Evolutionary conservation across 2,888 invertebrate species (phyloP), one percentile per base, ranked within the genome.

Genomic region (Escarpia spicata): DNA sequence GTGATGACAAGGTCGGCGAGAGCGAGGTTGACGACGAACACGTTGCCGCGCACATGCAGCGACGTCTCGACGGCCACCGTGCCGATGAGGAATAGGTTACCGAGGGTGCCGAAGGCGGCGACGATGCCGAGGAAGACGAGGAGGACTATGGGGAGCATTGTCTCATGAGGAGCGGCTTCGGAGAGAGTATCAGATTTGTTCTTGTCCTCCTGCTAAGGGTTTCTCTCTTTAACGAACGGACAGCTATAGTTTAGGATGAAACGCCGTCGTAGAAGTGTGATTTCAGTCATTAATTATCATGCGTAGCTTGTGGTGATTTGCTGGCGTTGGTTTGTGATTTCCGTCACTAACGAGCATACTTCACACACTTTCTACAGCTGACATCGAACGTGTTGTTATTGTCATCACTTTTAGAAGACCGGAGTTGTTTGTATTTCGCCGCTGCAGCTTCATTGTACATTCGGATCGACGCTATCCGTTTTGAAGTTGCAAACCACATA

Each of bases 11-110:
- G 90, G 92, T 94, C 94, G 37, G 94, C 93, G 10, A 93, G 52
- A 43, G 94, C 94, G 12, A 94, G 91, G 90, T 94, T 94, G 45
- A 93, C 92, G 60, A 93, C 75, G 92, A 94, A 93, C 58, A 90
- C 94, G 52, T 94, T 92, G 43, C 93, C 93, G 31, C 92, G 92
- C 44, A 93, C 91, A 12, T 93, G 93, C 19, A 94, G 93, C 44
- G 91, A 52, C 58, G 90, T 60, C 31, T 91, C 52, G 26, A 93
- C 44, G 89, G 92, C 92, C n/a, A 93, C 93, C 4, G 93, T 92
- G 4, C 92, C 93, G 31, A 94, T 93, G 91, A 94, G 93, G 91
- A 93, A 92, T 2, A 93, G 31, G 90, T 93, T 93, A 4, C 93
- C 93, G 19, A 93, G 19, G 2, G 92, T 93, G 43, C 93, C 93